Base-by-base conservation (phyloP, 2,797 vertebrate genomes). In the Xenentodon cancila region DNA sequence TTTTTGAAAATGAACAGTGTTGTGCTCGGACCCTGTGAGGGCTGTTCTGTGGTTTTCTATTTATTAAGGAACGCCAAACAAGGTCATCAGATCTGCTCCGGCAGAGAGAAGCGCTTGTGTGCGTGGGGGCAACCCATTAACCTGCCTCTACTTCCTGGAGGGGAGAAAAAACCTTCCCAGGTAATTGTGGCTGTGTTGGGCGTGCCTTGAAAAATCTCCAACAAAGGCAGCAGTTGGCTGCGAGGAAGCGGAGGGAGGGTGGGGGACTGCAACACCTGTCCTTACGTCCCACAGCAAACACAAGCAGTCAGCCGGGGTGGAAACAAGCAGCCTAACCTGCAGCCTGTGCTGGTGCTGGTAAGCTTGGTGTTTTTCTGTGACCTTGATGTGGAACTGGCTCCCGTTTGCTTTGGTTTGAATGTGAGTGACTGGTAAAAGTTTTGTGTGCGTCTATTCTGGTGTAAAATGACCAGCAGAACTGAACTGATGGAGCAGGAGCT, bases 111-210 rank as follows among this genome's bases (percentile, higher is more conserved):
- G 15, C 3, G 13, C 12, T 17, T 44, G 48, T 73, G 61, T 73
- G 44, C 61, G 64, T 68, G 57, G 54, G 81, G 72, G 45, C 55
- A 73, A 49, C 80, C 72, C 34, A 20, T 21, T 55, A 59, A 22
- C 40, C 56, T 66, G 48, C 40, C 53, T 64, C 30, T 49, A 47
- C 71, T 84, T 87, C 82, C 83, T 83, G 76, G 72, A 84, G 77
- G 73, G 61, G 22, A 68, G 60, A 11, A 22, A 53, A 68, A 53
- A 18, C 60, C 56, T 78, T 80, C 88, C 88, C 90, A 93, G 88
- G 88, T 93, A 92, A 92, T 88, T 85, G 89, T 93, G 92, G 73
- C 91, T 91, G 92, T 86, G 55, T 63, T 92, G 95, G 96, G 96
- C 92, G 95, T 94, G 92, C 92, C 70, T 60, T 32, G 34, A 69